A percentile compares a stretch with the other conserved stretches of the same genome.
Evolutionary conservation across 1,140 invertebrate species (phyloP).

Genomic region (Delia radicum): DNA sequence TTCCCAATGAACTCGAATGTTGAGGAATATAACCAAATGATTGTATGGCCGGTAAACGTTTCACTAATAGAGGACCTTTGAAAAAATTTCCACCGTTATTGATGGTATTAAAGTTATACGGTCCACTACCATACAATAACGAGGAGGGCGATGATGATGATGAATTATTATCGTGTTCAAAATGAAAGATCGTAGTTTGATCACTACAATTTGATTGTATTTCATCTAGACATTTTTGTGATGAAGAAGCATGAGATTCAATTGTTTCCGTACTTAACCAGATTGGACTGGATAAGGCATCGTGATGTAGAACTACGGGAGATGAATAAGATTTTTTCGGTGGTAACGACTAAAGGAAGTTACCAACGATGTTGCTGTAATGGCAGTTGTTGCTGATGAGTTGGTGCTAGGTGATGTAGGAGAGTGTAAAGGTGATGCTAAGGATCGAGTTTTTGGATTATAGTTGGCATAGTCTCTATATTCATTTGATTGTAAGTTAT

Average conservation of each 20-base stretch:
- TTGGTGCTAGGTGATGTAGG: neutral
- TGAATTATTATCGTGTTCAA: slow-evolving; percentile 27
- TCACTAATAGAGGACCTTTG: slow-evolving; percentile 29
- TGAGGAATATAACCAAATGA: slow-evolving; percentile 33
- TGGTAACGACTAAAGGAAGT: neutral
- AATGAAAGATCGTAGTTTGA: slow-evolving; percentile 33
- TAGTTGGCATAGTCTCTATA: neutral
- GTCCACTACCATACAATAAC: slow-evolving; percentile 7
- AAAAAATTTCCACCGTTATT: neutral
- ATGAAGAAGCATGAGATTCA: slow-evolving; percentile 2
- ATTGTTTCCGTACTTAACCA: slow-evolving; percentile 30
- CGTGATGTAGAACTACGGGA: slow-evolving; percentile 18
- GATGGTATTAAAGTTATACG: neutral
- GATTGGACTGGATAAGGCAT: neutral
- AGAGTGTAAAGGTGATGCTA: neutral
- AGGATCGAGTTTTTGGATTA: neutral
- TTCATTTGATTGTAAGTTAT: neutral
- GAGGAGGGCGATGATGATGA: slow-evolving; percentile 29
- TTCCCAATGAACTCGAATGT: neutral
- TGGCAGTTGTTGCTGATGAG: neutral
- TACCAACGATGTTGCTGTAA: neutral
- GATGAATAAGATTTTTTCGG: slow-evolving; percentile 27
- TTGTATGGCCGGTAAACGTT: slow-evolving; percentile 35
- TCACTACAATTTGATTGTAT: slow-evolving; percentile 34
- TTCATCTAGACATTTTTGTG: slow-evolving; percentile 26